These are phyloP conservation scores for Sarcoramphus papa DNA, from an alignment of 2,797 vertebrate genomes.

Conservation along the genomic window DNA sequence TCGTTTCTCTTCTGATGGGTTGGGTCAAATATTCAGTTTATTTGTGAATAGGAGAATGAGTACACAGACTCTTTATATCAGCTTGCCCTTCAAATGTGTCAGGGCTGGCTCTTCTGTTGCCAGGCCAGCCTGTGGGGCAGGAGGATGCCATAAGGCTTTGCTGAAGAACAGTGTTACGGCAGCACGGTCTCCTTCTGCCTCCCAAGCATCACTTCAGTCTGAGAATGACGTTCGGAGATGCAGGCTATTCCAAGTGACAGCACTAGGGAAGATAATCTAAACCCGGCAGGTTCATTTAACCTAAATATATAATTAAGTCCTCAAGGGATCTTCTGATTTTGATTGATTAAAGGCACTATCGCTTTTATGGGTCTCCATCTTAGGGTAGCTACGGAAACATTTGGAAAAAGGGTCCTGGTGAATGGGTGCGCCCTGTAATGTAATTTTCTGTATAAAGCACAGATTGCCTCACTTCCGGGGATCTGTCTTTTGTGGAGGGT, in stretches of 20 bases:
- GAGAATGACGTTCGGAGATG: fast-evolving
- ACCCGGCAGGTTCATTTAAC: not conserved
- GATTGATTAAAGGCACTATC: not conserved
- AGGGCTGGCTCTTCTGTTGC: not conserved
- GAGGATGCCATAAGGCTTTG: not conserved
- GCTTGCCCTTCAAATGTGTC: not conserved
- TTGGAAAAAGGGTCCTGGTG: not conserved
- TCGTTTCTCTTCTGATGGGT: not conserved
- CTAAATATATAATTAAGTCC: not conserved
- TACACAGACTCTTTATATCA: not conserved
- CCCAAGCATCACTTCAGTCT: not conserved
- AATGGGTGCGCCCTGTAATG: not conserved
- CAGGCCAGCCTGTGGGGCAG: not conserved
- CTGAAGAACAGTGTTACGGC: not conserved
- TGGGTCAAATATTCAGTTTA: not conserved
- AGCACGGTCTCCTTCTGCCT: not conserved
- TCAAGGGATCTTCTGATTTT: not conserved
- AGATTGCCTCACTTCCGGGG: not conserved
- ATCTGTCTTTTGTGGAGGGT: not conserved
- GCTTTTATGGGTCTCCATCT: not conserved
- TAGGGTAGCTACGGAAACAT: not conserved
- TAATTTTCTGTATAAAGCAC: not conserved
- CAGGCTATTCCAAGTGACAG: not conserved
- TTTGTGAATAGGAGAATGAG: not conserved
- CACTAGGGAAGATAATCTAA: not conserved